Conservation (phyloP, 2,888 invertebrate genomes). For the Nycteola revayana region DNA sequence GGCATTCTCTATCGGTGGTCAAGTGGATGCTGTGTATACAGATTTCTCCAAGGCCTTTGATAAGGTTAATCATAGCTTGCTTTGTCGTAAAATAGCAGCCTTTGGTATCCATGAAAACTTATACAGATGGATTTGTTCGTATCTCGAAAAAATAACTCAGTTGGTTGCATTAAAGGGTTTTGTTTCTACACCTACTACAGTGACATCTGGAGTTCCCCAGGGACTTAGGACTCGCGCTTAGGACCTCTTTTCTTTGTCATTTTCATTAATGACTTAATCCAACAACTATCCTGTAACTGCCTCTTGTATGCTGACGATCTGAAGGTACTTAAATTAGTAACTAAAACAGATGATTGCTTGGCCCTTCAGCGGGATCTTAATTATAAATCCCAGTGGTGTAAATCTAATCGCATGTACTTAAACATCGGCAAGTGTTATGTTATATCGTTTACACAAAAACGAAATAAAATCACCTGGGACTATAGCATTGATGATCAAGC, state of each 20-base stretch:
- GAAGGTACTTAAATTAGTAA: conserved; percentile 8
- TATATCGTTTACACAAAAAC: conserved; percentile 5
- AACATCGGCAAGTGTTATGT: conserved; percentile 6
- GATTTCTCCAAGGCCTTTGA: conserved; percentile 15
- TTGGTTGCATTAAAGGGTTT: conserved; percentile 7
- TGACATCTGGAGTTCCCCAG: conserved; percentile 15
- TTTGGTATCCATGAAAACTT: neutral
- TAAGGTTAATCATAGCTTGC: conserved; percentile 7
- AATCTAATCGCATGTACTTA: conserved; percentile 1
- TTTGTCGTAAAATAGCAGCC: conserved; percentile 7
- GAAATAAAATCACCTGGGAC: neutral
- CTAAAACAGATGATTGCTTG: neutral
- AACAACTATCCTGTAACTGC: neutral
- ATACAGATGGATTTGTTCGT: neutral
- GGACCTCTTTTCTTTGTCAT: conserved; percentile 17
- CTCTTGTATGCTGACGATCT: conserved; percentile 19
- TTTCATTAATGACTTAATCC: conserved; percentile 12
- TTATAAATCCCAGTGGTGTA: conserved; percentile 2
- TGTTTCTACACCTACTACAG: conserved; percentile 3
- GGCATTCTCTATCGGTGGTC: conserved; percentile 4
- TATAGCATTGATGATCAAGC: neutral
- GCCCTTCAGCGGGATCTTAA: conserved; percentile 4
- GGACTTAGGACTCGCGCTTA: conserved; percentile 20
- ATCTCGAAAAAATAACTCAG: conserved; percentile 4
- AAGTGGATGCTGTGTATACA: conserved; percentile 7